Conservation (phyloP, 2,888 invertebrate genomes). For the Augiades crinisus region DNA sequence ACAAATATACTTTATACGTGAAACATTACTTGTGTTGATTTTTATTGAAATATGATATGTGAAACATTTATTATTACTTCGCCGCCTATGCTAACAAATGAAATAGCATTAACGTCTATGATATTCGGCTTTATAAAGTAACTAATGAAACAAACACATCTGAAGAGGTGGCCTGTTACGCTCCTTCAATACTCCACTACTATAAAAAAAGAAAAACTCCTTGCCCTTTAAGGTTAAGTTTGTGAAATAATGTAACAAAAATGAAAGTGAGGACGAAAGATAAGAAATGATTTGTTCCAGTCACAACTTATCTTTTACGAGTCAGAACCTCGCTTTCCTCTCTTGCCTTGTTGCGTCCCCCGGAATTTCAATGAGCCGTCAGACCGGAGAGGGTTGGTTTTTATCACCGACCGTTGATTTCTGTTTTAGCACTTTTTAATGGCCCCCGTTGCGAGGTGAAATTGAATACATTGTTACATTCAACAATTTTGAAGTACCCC, state of each 20-base stretch:
- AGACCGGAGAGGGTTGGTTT: conserved; percentile 44
- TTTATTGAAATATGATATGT: too few relatives aligned
- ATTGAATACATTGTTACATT: conserved; percentile 24
- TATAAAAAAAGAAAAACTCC: not conserved
- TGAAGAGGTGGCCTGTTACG: too few relatives aligned
- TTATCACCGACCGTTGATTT: conserved; percentile 57
- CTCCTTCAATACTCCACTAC: too few relatives aligned
- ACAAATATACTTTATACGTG: too few relatives aligned
- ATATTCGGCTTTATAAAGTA: too few relatives aligned
- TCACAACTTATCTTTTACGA: conserved; percentile 19
- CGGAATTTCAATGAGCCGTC: conserved; percentile 33
- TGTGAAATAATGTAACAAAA: not conserved
- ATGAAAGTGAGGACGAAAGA: not conserved
- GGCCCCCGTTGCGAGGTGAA: conserved; percentile 31
- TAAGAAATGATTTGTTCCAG: conserved; percentile 22
- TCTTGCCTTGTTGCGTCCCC: not conserved
- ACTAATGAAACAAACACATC: too few relatives aligned
- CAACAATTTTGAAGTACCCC: not conserved
- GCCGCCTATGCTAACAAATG: too few relatives aligned
- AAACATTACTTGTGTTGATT: too few relatives aligned
- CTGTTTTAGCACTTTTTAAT: conserved; percentile 69
- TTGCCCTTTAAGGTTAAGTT: not conserved
- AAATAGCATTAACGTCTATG: too few relatives aligned
- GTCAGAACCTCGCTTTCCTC: not conserved
- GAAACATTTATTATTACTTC: too few relatives aligned